Percentiles rank a stretch among this genome's conserved stretches.
Conservation (phyloP, 2,888 invertebrate species). For the Cryptus armator region DNA sequence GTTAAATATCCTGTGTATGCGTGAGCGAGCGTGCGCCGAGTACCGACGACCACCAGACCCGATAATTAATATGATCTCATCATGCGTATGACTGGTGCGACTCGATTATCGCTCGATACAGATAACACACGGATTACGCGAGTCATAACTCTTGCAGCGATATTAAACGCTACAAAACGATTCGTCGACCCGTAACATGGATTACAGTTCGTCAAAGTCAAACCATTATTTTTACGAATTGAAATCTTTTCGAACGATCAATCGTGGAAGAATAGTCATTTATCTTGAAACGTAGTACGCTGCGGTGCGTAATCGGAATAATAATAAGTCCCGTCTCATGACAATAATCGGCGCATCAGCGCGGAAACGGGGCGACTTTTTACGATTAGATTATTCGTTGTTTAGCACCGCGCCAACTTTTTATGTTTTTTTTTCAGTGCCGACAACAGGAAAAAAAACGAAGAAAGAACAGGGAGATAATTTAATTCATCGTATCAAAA, state of each 20-base stretch:
- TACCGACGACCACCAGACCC: constrained; percentile 3
- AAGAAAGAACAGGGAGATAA: background rate
- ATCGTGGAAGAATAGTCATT: no score
- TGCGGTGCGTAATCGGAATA: constrained; percentile 30
- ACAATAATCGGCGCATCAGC: constrained; percentile 35
- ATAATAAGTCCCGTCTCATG: constrained; percentile 17
- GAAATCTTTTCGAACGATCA: no score
- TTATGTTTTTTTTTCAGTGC: constrained; percentile 41
- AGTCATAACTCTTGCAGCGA: background rate
- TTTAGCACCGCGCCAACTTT: background rate
- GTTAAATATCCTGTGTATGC: background rate
- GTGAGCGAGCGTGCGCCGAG: constrained; percentile 2
- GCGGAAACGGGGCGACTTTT: background rate
- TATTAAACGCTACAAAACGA: background rate
- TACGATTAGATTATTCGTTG: background rate
- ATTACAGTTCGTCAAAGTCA: no score
- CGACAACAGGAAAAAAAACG: constrained; percentile 20
- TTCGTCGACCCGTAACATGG: background rate
- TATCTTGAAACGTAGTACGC: background rate
- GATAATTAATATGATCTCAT: constrained; percentile 55
- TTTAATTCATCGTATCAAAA: background rate
- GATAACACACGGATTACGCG: background rate
- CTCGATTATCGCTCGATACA: constrained; percentile 23
- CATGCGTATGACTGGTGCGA: constrained; percentile 32
- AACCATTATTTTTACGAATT: no score